Evolutionary conservation across 2,797 vertebrate genomes (phyloP).

Genomic region (Craterocephalus amniculus): DNA sequence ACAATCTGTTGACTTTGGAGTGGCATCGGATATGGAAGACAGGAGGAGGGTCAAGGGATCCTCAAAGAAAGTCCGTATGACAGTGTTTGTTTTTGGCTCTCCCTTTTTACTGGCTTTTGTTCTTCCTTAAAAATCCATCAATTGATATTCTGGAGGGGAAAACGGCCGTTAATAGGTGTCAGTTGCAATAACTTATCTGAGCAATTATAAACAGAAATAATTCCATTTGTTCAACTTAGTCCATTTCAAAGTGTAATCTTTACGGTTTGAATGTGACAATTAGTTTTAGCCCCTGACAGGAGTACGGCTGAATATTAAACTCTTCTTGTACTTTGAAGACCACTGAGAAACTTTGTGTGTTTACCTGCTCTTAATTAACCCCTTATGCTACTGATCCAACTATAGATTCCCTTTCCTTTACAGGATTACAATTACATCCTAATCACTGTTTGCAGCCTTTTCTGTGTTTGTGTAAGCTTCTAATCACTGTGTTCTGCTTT

Average conservation of each 20-base stretch:
- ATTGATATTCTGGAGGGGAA: conserved; percentile 22
- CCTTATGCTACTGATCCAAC: conserved; percentile 38
- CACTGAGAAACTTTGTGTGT: conserved; percentile 8
- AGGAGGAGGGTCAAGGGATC: not conserved
- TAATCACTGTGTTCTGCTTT: conserved; percentile 77
- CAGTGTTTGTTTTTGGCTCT: conserved; percentile 10
- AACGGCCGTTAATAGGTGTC: conserved; percentile 10
- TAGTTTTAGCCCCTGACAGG: conserved; percentile 20
- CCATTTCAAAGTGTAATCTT: conserved; percentile 46
- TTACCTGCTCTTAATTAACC: conserved; percentile 57
- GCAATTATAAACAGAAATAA: conserved; percentile 29
- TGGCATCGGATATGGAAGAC: conserved; percentile 19
- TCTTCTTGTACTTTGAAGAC: conserved; percentile 22
- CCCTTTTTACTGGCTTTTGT: not conserved
- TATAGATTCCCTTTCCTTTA: conserved; percentile 38
- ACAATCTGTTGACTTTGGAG: conserved; percentile 19
- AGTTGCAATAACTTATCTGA: conserved; percentile 15
- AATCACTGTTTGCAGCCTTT: conserved; percentile 76
- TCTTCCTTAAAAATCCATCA: conserved; percentile 1
- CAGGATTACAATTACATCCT: conserved; percentile 72
- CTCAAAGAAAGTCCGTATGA: conserved; percentile 12
- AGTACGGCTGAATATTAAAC: conserved; percentile 34
- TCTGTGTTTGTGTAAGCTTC: conserved; percentile 71
- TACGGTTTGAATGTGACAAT: conserved; percentile 12
- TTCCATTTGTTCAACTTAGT: conserved; percentile 35